Evolutionary conservation across 1,140 invertebrate species (phyloP).

Genomic region (Drosophila nasuta): DNA sequence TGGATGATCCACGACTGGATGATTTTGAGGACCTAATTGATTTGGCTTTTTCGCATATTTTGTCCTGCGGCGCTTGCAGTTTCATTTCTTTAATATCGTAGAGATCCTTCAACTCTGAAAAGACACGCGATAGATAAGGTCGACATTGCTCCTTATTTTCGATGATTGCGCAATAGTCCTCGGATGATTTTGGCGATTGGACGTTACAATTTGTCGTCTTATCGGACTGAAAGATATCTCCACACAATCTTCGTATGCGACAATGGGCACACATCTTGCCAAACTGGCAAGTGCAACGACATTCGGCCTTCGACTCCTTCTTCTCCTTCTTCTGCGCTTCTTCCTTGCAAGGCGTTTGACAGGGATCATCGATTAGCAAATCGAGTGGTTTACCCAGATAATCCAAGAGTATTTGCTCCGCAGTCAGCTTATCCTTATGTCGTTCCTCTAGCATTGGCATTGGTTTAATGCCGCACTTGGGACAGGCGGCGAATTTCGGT

Average conservation of each 20-base stretch:
- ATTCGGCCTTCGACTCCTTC: constrained; percentile 21
- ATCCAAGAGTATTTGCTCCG: constrained; percentile 64
- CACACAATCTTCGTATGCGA: constrained; percentile 67
- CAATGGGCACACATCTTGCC: constrained; percentile 74
- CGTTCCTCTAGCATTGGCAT: constrained; percentile 54
- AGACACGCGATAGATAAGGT: constrained; percentile 70
- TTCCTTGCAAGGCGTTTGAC: constrained; percentile 6
- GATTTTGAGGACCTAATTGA: too few relatives aligned
- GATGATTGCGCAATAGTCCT: constrained; percentile 53
- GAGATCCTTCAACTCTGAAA: constrained; percentile 75
- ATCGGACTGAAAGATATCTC: constrained; percentile 61
- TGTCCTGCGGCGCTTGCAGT: constrained; percentile 39
- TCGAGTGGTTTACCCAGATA: constrained; percentile 45
- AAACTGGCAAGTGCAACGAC: constrained; percentile 66
- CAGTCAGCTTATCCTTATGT: constrained; percentile 45
- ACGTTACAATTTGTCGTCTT: constrained; percentile 17
- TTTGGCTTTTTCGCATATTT: constrained; percentile 36
- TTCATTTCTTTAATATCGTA: constrained; percentile 65
- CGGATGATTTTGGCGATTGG: constrained; percentile 29
- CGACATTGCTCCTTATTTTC: constrained; percentile 54
- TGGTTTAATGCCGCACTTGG: constrained; percentile 67
- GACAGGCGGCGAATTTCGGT: constrained; percentile 67
- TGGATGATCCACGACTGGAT: too few relatives aligned
- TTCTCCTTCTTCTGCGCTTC: background rate
- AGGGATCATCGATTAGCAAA: constrained; percentile 23